Evolutionary conservation across 2,888 invertebrate genomes (phyloP), one percentile per base, ranked within the genome.

Genomic region (Melolontha melolontha): DNA sequence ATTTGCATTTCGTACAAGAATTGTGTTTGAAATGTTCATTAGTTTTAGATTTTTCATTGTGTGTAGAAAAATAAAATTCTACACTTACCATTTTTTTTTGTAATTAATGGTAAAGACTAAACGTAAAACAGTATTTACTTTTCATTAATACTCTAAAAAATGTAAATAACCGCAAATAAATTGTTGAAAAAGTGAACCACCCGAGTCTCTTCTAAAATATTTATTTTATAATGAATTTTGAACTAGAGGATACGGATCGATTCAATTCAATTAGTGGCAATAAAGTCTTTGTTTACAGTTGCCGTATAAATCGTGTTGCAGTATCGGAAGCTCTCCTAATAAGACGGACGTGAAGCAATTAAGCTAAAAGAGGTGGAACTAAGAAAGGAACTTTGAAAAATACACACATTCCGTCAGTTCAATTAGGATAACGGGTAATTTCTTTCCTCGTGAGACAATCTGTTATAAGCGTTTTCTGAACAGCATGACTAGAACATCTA

Each of bases 341-440:
- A 57, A 40, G 54, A 44, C 39, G 52, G 34, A 51, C 67, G 17
- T 57, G 59, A 55, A 64, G 54, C 64, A 71, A 70, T 71, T 70
- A 68, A 49, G n/a, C 22, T 66, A 55, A 70, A 57, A 66, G 68
- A 66, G 34, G 39, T 41, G 57, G 47, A 49, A 14, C 55, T 49
- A 44, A 57, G 14, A 64, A 69, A 55, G 51, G 51, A 62, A 69
- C 29, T 54, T 70, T 66, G 55, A 47, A 42, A 57, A 68, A 63
- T 41, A 67, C 64, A 49, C 66, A 64, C 50, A 16, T 67, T 41
- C 44, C 34, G 34, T 67, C 40, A 59, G 44, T 70, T 70, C 71
- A 71, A 73, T 72, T 72, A 72, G 71, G 42, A 67, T 42, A 65
- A 63, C 27, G 62, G 66, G 72, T 50, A 72, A 71, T 72, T 71